Evolutionary conservation across 2,113 vertebrate species (phyloP), one percentile per base, ranked within the genome.

Genomic region (Ptilorrhoa leucosticta): DNA sequence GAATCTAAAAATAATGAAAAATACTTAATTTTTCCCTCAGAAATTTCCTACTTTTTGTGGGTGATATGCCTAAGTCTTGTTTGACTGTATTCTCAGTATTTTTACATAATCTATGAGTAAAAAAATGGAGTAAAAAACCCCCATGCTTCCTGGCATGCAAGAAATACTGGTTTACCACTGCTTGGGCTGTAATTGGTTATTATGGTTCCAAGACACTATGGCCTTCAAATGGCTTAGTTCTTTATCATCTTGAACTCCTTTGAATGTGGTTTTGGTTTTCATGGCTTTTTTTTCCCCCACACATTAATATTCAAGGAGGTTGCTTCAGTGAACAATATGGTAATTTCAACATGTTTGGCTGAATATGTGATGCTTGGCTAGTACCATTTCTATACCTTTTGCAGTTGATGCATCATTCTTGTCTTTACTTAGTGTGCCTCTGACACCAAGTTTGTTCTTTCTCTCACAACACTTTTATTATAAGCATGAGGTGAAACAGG

Each of bases 271-370:
- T 56, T 50, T 40, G 2, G 1, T 44, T 81, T 89, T 65, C 8
- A 3, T 39, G 7, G 1, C n/a, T n/a, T 20, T 5, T 27, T 27
- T 28, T 48, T 54, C 1, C 2, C 4, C 5, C 20, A 50, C 4
- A 16, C 5, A n/a, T 37, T 56, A 64, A 11, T 11, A 47, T 79
- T 83, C 40, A 76, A 76, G 69, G 5, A 44, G 4, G 6, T 15
- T 57, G 56, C 5, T 69, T 80, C 44, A 42, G 6, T 27, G 35
- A 64, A 20, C 4, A 72, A 44, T 42, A 61, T 37, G 6, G 9
- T 15, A 50, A 45, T 68, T 50, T 42, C 42, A 50, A 4, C 35
- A 22, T 15, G 6, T 50, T 65, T 90, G 45, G 3, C 6, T 86
- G 37, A 28, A 63, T 13, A 54, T 73, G 37, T 44, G 40, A n/a